Percentiles rank a stretch among this genome's conserved stretches.
Evolutionary conservation across 30 jellyfish, hydroid and myxozoan genomes (phyloP).

Genomic region (Rhopilema esculentum): DNA sequence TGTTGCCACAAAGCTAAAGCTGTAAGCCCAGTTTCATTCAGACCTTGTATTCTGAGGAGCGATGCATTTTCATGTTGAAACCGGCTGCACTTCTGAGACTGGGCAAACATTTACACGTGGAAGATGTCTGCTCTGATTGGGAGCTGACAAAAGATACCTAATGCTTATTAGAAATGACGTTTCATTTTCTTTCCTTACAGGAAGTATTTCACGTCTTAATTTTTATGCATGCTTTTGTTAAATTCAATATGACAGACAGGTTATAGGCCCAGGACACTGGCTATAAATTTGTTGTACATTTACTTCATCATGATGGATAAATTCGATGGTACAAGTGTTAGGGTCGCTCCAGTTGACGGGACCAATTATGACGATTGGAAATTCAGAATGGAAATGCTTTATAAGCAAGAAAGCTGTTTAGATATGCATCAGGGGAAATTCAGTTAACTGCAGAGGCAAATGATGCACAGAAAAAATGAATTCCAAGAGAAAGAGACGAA

Average conservation of each 20-base stretch:
- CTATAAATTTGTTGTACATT: background rate
- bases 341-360: constrained; percentile 49
- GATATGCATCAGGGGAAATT: constrained; percentile 39
- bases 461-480: constrained; percentile 6
- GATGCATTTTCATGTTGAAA: too few relatives aligned
- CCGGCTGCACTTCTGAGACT: too few relatives aligned
- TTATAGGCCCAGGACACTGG: constrained; percentile 22
- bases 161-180: background rate
- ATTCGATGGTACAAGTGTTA: constrained; percentile 38
- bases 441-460: constrained; percentile 8
- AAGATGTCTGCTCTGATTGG: too few relatives aligned
- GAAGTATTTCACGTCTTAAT: too few relatives aligned
- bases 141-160: too few relatives aligned
- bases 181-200: background rate
- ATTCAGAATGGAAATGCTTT: constrained; percentile 31
- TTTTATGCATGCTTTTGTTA: too few relatives aligned
- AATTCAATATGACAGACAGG: too few relatives aligned
- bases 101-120: too few relatives aligned
- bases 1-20: too few relatives aligned
- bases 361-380: constrained; percentile 9
- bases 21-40: too few relatives aligned
- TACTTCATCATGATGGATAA: constrained; percentile 8
- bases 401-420: too few relatives aligned
- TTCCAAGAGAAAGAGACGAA: constrained; percentile 7
- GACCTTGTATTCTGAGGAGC: too few relatives aligned